Evolutionary conservation across 2,113 vertebrate genomes (phyloP), one percentile per base, ranked within the genome.

Genomic region (Symphodus melops): DNA sequence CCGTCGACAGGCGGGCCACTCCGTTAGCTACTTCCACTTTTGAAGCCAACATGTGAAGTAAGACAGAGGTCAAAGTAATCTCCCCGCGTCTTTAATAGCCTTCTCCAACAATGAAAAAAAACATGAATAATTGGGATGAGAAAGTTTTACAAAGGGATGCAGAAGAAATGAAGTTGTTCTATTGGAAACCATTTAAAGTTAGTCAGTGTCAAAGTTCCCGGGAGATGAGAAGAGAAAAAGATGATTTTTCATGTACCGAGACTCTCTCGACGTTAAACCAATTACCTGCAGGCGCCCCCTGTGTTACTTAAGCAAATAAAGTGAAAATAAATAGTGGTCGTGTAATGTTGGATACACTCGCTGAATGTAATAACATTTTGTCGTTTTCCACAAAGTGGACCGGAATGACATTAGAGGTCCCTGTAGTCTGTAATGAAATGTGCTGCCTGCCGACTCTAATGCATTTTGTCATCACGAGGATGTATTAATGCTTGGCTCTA

Each of bases 361-460:
- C 86, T 87, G 86, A 91, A 94, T 84, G 82, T 92, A 94, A 94
- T 94, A 93, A 92, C 93, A 93, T 93, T 92, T 85, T 91, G 89
- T 85, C 86, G 82, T 92, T 92, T 51, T 92, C 91, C 90, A 92
- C 90, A 94, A 93, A 95, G 93, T 94, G 93, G 91, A 92, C 72
- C 59, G 84, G 89, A 95, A 95, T 95, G 88, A 92, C 89, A 95
- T 94, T 95, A 95, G 86, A 87, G 80, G 91, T 92, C 92, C 94
- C 93, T 89, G 76, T 81, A 91, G 92, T 70, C 85, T 77, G 68
- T 92, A 94, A 94, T 94, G 91, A 93, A 95, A 93, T 85, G 93
- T 75, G 75, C 81, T 75, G 86, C 77, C 84, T 83, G 77, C 42
- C 39, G 49, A 89, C 79, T 79, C 76, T 91, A 91, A 93, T 93